Conservation (phyloP, 2,888 invertebrate genomes). For the Empis livida region DNA sequence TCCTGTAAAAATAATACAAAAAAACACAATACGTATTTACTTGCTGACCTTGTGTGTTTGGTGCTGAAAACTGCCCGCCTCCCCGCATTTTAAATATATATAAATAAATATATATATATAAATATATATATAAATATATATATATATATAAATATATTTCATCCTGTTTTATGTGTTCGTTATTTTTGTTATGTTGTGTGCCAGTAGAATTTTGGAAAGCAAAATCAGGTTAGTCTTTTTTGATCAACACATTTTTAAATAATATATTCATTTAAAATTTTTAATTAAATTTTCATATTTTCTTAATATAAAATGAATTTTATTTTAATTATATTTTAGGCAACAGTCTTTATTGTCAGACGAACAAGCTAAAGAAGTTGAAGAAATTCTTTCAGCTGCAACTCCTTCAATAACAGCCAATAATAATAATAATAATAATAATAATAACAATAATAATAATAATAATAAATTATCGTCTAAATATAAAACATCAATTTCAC, state of each 20-base stretch:
- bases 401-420: slow-evolving; percentile 41
- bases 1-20: background rate
- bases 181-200: slow-evolving; percentile 13
- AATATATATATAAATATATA: background rate
- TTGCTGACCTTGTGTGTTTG: background rate
- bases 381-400: slow-evolving; percentile 53
- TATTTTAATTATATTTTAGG: slow-evolving; percentile 34
- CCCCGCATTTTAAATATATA: background rate
- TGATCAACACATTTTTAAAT: slow-evolving; percentile 1
- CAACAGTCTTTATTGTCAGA: slow-evolving; percentile 73
- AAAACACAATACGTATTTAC: background rate
- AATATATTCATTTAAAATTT: slow-evolving; percentile 4
- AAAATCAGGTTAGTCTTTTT: slow-evolving; percentile 59
- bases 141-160: too few relatives aligned
- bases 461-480: background rate
- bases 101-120: background rate
- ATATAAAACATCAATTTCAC: slow-evolving; percentile 12
- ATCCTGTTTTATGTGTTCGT: slow-evolving; percentile 9
- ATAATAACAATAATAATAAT: background rate
- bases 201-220: slow-evolving; percentile 64
- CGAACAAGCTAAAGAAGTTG: slow-evolving; percentile 83
- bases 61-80: too few relatives aligned
- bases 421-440: background rate
- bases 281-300: background rate
- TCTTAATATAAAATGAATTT: background rate